Base-by-base conservation (phyloP, 2,797 vertebrate genomes). In the Characodon lateralis region DNA sequence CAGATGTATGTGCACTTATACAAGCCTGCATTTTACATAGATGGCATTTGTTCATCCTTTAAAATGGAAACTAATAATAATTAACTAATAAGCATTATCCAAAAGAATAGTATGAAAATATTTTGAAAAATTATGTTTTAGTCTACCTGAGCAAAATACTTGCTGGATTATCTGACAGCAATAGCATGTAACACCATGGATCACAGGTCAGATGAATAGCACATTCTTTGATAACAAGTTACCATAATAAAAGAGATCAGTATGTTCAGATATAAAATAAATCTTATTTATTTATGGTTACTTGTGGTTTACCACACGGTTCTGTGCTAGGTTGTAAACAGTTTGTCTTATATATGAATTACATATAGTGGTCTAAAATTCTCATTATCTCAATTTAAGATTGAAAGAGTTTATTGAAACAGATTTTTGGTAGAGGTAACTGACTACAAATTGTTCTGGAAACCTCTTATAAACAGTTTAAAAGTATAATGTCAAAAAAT, bases 101-200 rank as follows among this genome's bases (percentile, higher is more conserved):
- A 24, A 72, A 53, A 65, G 3, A 26, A 59, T 26, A 55, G 55
- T 48, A 65, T 16, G 66, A 24, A n/a, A 59, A 59, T 72, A 76
- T 13, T 41, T 70, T 73, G 41, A 43, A 24, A 76, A 14, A 2
- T 66, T 50, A 1, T 1, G 35, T 51, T 70, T 12, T 48, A 66
- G 48, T 41, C 55, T 48, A 82, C 10, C 72, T 70, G 9, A 73
- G 56, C 26, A 18, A 43, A 79, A 71, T 75, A 46, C 56, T 68
- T 70, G 20, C 18, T 69, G 53, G 46, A 78, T 65, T 1, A 56
- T 76, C 28, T 72, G 10, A 56, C 72, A 56, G 41, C 26, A 18
- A 61, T 61, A 61, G 58, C 13, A 16, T 31, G 35, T 35, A 7
- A 41, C 20, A 39, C 18, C 20, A 22, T 41, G 9, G 0, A 41